Percentiles rank a stretch among this genome's conserved stretches.
Evolutionary conservation across 2,113 vertebrate species (phyloP).

Genomic region (Elephas maximus): DNA sequence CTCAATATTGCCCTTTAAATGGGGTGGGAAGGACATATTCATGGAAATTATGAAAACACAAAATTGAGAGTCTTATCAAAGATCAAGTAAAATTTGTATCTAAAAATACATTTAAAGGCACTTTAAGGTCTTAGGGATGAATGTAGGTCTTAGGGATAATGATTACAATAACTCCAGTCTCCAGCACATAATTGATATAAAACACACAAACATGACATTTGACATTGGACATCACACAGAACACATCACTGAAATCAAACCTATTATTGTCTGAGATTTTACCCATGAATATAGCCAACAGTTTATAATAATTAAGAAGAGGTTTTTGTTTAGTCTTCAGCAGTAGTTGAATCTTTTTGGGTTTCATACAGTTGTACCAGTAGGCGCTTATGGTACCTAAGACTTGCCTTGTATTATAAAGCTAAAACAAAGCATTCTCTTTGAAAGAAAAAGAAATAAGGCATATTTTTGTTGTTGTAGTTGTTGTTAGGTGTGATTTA

Average conservation of each 20-base stretch:
- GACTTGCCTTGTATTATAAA: neutral
- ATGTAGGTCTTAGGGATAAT: neutral
- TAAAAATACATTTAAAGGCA: constrained; percentile 26
- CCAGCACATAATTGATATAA: neutral
- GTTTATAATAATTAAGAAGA: neutral
- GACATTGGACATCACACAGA: constrained; percentile 4
- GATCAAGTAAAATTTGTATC: neutral
- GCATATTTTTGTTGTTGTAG: neutral
- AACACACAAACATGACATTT: neutral
- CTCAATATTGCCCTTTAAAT: neutral
- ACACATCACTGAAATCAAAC: neutral
- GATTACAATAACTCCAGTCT: neutral
- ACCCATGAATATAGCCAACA: neutral
- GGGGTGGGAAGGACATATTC: neutral
- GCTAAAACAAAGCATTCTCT: neutral
- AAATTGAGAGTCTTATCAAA: neutral
- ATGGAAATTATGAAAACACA: neutral
- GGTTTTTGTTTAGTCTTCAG: neutral
- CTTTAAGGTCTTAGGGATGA: neutral
- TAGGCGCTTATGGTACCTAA: neutral
- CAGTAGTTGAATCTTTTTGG: neutral
- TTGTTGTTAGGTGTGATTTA: too few relatives aligned
- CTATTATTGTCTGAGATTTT: neutral
- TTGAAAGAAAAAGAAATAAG: neutral
- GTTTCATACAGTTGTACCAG: neutral